Percentiles rank a stretch among this genome's conserved stretches.
phyloP scores from a whole-genome alignment of 2,888 invertebrate genomes.

The Pelosia muscerda region DNA sequence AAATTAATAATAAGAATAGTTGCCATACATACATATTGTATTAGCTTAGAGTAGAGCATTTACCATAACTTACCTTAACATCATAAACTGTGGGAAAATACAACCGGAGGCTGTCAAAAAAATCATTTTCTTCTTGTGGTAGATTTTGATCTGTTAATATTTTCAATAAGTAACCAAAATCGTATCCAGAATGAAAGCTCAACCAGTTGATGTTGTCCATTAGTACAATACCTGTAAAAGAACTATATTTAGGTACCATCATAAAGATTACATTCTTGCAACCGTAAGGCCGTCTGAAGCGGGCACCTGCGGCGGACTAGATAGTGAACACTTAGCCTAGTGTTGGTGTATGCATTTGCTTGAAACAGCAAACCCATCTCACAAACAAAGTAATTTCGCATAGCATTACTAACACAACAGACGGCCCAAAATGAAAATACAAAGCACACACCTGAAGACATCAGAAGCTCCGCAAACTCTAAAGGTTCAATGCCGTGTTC shows the following conservation, averaged over 20 bases:
- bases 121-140: slow-evolving; percentile 98
- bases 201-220: slow-evolving; percentile 99
- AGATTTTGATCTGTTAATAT: slow-evolving; percentile 96
- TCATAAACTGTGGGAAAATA: slow-evolving; percentile 99
- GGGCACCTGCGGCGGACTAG: too few species aligned
- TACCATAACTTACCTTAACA: slow-evolving; percentile 92
- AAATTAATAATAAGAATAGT: too few species aligned
- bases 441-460: slow-evolving; percentile 92
- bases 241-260: not conserved
- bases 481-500: slow-evolving; percentile 99
- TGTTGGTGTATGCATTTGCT: too few species aligned
- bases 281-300: not conserved
- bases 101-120: slow-evolving; percentile 96
- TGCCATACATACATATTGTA: not conserved
- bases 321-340: too few species aligned
- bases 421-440: slow-evolving; percentile 1
- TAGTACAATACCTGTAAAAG: slow-evolving; percentile 92
- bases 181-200: slow-evolving; percentile 99
- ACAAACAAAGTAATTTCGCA: too few species aligned
- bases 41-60: not conserved
- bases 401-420: not conserved
- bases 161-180: slow-evolving; percentile 99
- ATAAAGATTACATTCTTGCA: not conserved
- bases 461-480: slow-evolving; percentile 99
- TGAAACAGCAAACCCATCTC: not conserved